Base-by-base conservation (phyloP, 1,140 invertebrate species). In the Drosophila orena region DNA sequence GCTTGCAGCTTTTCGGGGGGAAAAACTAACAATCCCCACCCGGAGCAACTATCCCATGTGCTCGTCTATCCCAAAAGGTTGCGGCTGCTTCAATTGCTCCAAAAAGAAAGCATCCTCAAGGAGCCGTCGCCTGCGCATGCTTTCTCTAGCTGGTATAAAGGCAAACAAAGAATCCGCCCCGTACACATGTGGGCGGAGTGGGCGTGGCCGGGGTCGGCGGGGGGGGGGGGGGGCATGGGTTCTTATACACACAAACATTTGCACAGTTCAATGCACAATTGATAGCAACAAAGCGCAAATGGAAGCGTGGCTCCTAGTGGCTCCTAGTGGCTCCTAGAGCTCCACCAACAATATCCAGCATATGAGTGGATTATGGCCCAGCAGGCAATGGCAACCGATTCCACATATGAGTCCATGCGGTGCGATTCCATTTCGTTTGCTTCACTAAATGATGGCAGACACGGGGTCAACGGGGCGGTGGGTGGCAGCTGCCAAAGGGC, bases 241-340 rank as follows among this genome's bases (percentile, higher is more conserved):
- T 50, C 17, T 30, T 76, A 46, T 60, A 69, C 44, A 59, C 43
- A 77, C 64, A 72, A 60, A 81, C 78, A 76, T 79, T 88, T 65
- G 75, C 66, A 79, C 79, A 86, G 83, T 86, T 86, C 83, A 86
- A 79, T 86, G 83, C 65, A 86, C 83, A 79, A 79, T 74, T 77
- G 70, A 88, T 73, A 73, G 64, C 77, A 77, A 62, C 55, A 66
- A 74, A 65, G 55, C 66, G 62, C 71, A 74, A 58, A 61, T 59
- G 42, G 60, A 65, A 61, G 27, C 46, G 56, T 27, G 27, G 55
- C 62, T 57, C 27, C 34, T 59, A 42, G 54, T n/a, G n/a, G n/a
- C n/a, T n/a, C n/a, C n/a, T n/a, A n/a, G 56, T 27, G 27, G 55
- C 62, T 57, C 27, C 34, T 59, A 42, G 54, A 52, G 61, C 34